These are phyloP conservation scores for Dufourea novaeangliae DNA, from an alignment of 1,140 invertebrate species.

Conservation along the genomic window DNA sequence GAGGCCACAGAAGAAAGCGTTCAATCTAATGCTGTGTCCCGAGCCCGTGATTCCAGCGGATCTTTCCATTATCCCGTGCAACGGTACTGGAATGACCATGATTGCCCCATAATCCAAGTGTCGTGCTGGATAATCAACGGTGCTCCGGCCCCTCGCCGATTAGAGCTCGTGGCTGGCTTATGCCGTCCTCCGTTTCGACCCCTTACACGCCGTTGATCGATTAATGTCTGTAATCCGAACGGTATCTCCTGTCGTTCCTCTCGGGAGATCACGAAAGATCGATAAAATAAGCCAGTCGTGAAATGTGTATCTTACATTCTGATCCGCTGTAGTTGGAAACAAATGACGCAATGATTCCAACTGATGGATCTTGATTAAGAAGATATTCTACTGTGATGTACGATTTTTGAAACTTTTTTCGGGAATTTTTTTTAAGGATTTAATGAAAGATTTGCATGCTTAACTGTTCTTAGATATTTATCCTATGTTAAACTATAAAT, in stretches of 20 bases:
- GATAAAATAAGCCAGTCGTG: too few species aligned
- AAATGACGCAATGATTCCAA: too few species aligned
- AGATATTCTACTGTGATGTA: too few species aligned
- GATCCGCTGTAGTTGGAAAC: too few species aligned
- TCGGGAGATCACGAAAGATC: too few species aligned
- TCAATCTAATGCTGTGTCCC: background rate
- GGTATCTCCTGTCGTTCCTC: slow-evolving; percentile 31
- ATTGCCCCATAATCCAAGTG: slow-evolving; percentile 41
- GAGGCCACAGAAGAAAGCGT: background rate
- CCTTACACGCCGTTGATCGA: slow-evolving; percentile 47
- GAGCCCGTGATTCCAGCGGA: background rate
- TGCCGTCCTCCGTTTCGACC: slow-evolving; percentile 24
- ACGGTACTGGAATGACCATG: slow-evolving; percentile 40
- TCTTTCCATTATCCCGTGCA: slow-evolving; percentile 43
- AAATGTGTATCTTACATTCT: too few species aligned
- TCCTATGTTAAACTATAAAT: too few species aligned
- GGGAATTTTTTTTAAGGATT: too few species aligned
- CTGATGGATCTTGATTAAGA: too few species aligned
- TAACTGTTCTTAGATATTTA: too few species aligned
- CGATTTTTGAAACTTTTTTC: too few species aligned
- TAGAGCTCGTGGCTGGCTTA: slow-evolving; percentile 28
- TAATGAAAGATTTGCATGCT: too few species aligned
- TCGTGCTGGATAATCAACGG: slow-evolving; percentile 39
- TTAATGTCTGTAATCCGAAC: slow-evolving; percentile 31
- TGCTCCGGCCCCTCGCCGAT: slow-evolving; percentile 31